Percentiles rank a stretch among this genome's conserved stretches.
These are phyloP conservation scores for Aporrectodea caliginosa DNA, from an alignment of 1,140 invertebrate genomes.

Conservation along the genomic window DNA sequence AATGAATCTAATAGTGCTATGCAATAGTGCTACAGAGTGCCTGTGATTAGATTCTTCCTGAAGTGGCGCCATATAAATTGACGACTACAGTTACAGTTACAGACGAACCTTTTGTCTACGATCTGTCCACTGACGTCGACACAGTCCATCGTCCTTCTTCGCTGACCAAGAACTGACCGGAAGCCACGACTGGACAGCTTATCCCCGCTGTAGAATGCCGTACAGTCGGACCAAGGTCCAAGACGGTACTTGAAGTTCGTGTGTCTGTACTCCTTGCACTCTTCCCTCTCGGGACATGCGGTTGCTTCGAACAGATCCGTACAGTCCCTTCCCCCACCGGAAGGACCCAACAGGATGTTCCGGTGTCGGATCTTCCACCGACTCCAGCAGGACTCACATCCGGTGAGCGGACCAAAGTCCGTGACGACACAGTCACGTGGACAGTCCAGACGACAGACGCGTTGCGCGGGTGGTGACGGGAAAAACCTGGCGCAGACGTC, in stretches of 20 bases:
- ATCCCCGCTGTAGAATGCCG: conserved; percentile 16
- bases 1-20: too few species aligned
- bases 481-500: conserved; percentile 22
- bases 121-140: conserved; percentile 12
- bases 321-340: conserved; percentile 17
- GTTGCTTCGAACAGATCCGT: conserved; percentile 1
- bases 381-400: conserved; percentile 31
- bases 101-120: conserved; percentile 25
- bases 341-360: conserved; percentile 14
- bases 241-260: conserved; percentile 24
- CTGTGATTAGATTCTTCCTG: too few species aligned
- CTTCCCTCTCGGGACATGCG: conserved; percentile 3
- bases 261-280: conserved; percentile 1
- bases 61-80: too few species aligned
- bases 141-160: conserved; percentile 26
- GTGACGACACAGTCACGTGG: conserved; percentile 20
- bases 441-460: conserved; percentile 23
- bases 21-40: too few species aligned
- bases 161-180: conserved; percentile 20
- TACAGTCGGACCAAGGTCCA: conserved; percentile 23
- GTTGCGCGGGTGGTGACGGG: conserved; percentile 3
- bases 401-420: conserved; percentile 10
- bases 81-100: too few species aligned
- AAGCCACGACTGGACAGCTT: conserved; percentile 9
- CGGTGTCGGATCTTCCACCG: conserved; percentile 17